phyloP scores from a whole-genome alignment of 2,797 vertebrate genomes.

The Anas georgica region DNA sequence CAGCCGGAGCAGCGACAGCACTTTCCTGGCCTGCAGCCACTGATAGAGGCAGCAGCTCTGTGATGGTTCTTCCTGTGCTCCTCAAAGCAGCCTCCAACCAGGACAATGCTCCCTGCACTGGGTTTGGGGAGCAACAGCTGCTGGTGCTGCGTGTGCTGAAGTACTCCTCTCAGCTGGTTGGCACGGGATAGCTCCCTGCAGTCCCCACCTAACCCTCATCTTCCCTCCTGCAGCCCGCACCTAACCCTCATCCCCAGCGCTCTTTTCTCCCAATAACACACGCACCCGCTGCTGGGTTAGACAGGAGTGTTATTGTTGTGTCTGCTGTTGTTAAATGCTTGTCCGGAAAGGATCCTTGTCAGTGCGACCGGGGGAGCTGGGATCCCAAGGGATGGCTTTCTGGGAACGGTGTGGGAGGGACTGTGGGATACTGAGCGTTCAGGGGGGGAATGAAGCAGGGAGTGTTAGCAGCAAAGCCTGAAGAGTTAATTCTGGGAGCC shows the following conservation, averaged over 20 bases:
- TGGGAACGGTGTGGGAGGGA: not conserved
- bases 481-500: slow-evolving; percentile 60
- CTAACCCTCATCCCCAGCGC: not conserved
- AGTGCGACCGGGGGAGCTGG: not conserved
- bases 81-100: not conserved
- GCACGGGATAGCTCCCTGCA: fast-evolving
- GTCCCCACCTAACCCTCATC: not conserved
- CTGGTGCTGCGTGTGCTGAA: not conserved
- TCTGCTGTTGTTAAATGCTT: not conserved
- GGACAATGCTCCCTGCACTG: not conserved
- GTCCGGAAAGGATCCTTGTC: not conserved
- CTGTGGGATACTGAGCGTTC: not conserved
- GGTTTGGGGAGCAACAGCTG: not conserved
- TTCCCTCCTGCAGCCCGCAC: not conserved
- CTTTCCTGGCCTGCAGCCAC: not conserved
- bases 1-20: fast-evolving
- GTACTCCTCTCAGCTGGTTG: not conserved
- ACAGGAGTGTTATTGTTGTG: slow-evolving; percentile 55
- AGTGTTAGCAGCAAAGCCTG: slow-evolving; percentile 73
- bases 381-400: not conserved
- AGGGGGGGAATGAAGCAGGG: not conserved
- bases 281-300: not conserved
- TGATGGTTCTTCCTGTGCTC: fast-evolving
- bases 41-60: not conserved
- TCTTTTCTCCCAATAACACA: slow-evolving; percentile 32